These are phyloP conservation scores for Gouania willdenowi DNA, from an alignment of 2,797 vertebrate genomes.

Conservation along the genomic window DNA sequence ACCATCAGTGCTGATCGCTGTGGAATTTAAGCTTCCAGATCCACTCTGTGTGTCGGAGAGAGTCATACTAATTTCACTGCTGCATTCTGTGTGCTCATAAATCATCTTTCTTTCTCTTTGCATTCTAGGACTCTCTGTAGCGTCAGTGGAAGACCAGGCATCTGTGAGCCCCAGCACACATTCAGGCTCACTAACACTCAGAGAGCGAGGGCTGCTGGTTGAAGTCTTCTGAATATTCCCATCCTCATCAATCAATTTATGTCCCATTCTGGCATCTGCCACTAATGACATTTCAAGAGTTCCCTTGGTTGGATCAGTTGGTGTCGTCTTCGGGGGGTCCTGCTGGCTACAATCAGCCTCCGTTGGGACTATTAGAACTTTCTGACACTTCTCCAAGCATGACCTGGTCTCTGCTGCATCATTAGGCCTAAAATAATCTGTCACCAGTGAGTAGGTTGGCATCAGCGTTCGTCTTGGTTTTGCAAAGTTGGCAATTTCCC, in stretches of 20 bases:
- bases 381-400: constrained; percentile 37
- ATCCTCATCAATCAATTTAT: constrained; percentile 34
- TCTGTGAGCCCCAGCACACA: constrained; percentile 66
- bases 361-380: constrained; percentile 73
- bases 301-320: constrained; percentile 20
- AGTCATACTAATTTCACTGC: constrained; percentile 43
- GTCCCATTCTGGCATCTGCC: constrained; percentile 21
- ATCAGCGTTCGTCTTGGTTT: constrained; percentile 30
- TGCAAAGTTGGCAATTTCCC: constrained; percentile 30
- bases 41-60: constrained; percentile 34
- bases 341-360: constrained; percentile 78
- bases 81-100: constrained; percentile 39
- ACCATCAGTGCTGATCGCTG: constrained; percentile 33
- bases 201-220: constrained; percentile 29
- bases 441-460: constrained; percentile 37
- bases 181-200: constrained; percentile 60
- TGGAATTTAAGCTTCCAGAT: constrained; percentile 31
- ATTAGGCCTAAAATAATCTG: constrained; percentile 13
- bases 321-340: constrained; percentile 33
- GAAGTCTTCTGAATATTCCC: constrained; percentile 33
- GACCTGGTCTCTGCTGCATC: constrained; percentile 53
- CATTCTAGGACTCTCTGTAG: constrained; percentile 63
- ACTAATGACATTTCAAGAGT: constrained; percentile 4
- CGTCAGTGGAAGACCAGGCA: constrained; percentile 79
- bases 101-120: constrained; percentile 21